Percentiles rank a stretch among this genome's conserved stretches.
Conservation (phyloP, 2,888 invertebrate species). For the Gymnocheta viridis region DNA sequence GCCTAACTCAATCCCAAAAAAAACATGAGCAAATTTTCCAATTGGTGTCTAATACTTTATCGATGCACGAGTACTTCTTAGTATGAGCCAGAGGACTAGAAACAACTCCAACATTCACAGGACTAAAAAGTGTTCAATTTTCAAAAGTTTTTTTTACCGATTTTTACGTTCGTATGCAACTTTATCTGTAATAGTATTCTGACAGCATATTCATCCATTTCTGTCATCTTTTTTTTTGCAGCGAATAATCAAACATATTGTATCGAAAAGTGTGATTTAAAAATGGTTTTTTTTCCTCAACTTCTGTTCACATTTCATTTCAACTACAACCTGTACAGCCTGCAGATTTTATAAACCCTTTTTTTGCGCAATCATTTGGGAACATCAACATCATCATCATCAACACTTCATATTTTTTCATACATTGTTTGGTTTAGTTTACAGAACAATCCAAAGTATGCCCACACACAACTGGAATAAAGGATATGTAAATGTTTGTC, state of each 20-base stretch:
- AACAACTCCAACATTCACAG: not conserved
- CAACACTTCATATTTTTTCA: conserved; percentile 52
- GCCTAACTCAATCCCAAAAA: not conserved
- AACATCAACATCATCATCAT: conserved; percentile 33
- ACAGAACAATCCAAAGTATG: not conserved
- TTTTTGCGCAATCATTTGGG: not conserved
- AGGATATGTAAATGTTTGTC: conserved; percentile 18
- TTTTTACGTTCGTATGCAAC: not conserved
- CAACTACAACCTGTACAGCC: not conserved
- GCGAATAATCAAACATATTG: conserved; percentile 40
- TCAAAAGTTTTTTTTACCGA: conserved; percentile 2
- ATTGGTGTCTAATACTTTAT: not conserved
- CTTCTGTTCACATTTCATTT: conserved; percentile 3
- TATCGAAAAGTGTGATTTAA: conserved; percentile 29
- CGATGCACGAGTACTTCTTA: not conserved
- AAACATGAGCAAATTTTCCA: not conserved
- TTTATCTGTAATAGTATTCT: conserved; percentile 7
- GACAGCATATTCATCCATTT: conserved; percentile 13
- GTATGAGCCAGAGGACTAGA: not conserved
- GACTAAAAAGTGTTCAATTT: conserved; percentile 22
- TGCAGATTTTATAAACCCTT: not conserved
- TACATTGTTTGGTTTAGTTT: conserved; percentile 22
- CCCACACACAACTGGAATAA: not conserved
- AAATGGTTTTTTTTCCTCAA: not conserved
- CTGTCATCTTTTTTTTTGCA: not conserved